Base-by-base conservation (phyloP, 1,140 invertebrate genomes). In the Bombus haemorrhoidalis region DNA sequence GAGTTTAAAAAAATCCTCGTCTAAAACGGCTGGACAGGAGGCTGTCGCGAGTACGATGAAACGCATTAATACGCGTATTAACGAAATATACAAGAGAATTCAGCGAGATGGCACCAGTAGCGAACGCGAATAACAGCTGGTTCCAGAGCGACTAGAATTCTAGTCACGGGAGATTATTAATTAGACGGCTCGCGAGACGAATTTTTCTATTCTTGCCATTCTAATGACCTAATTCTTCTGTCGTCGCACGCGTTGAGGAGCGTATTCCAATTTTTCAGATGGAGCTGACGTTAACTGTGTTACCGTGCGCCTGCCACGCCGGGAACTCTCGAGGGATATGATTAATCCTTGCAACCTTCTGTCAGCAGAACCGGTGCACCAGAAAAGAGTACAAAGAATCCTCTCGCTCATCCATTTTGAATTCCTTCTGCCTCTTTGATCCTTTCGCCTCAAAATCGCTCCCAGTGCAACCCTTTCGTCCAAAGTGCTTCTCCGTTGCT, bases 301-400 rank as follows among this genome's bases (percentile, higher is more conserved):
- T 78, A 77, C 28, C 22, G 15, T 53, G 43, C 41, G 41, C 43
- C 41, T 18, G 22, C 32, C 41, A 62, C 22, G 57, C 59, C 18
- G 28, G 9, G 3, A n/a, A 53, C 22, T 57, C 74, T 39, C 34
- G 8, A 68, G 72, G 47, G 75, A 59, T 69, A 83, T 83, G 81
- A 77, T 83, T 83, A 83, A 83, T 78, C 64, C 64, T 69, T 47
- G 74, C 81, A 69, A 41, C 64, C 43, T 53, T 78, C 81, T 78
- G 64, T 83, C 81, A 59, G 74, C 62, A 37, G 8, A 53, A 43
- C 47, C n/a, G 59, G 34, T 41, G 25, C 43, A 4, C 18, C 22
- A 25, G 62, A 78, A 47, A 32, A n/a, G 25, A 37, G 28, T 43
- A 78, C 74, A 83, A 83, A 69, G 74, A 78, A 41, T 47, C 37